A percentile compares a stretch with the other conserved stretches of the same genome.
These are phyloP conservation scores for Eulemur albifrons DNA, from an alignment of 2,797 vertebrate species.

Conservation along the genomic window DNA sequence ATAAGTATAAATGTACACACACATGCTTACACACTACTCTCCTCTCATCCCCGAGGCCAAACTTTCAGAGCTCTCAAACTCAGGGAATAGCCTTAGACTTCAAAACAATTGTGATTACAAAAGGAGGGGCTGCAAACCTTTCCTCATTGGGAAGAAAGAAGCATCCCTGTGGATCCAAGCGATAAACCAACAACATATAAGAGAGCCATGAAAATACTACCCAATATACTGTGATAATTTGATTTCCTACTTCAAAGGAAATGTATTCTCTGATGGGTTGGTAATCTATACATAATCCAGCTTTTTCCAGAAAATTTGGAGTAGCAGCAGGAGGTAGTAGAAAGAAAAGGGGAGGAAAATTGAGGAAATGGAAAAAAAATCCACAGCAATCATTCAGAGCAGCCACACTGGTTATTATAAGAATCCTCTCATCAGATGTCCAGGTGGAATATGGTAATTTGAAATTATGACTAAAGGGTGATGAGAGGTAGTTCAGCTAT, in stretches of 20 bases:
- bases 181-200: background rate
- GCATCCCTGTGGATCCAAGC: background rate
- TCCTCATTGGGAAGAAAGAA: background rate
- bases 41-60: background rate
- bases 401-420: background rate
- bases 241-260: constrained; percentile 26
- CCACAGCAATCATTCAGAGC: background rate
- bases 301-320: background rate
- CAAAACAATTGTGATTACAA: background rate
- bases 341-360: background rate
- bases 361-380: background rate
- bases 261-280: background rate
- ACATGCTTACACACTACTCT: background rate
- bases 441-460: background rate
- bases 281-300: background rate
- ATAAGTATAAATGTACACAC: background rate
- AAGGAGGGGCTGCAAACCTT: background rate
- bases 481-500: background rate
- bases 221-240: background rate
- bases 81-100: background rate
- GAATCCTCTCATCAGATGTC: background rate
- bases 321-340: background rate
- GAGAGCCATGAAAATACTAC: background rate
- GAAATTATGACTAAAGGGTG: background rate
- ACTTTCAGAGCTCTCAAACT: background rate